Evolutionary conservation across 92 coral and sea anemone genomes (phyloP).

Genomic region (Virgularia gustaviana): DNA sequence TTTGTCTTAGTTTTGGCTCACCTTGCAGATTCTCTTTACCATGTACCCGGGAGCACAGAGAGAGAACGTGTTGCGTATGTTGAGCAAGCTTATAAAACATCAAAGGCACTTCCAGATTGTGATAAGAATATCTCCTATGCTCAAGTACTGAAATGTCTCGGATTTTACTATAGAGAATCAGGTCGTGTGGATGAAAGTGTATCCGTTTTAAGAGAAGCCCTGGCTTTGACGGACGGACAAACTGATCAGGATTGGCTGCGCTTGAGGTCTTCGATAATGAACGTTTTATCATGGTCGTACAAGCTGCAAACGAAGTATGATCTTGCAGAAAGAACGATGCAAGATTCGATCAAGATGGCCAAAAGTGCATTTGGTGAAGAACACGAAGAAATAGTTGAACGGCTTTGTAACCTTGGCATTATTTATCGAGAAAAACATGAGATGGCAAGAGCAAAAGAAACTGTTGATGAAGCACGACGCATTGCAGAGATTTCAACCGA

Average conservation of each 20-base stretch:
- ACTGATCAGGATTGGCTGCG: constrained; percentile 54
- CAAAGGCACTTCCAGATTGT: constrained; percentile 42
- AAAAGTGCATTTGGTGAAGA: constrained; percentile 51
- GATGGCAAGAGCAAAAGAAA: constrained; percentile 65
- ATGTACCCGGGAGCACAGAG: constrained; percentile 79
- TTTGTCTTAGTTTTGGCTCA: constrained; percentile 58
- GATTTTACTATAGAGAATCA: constrained; percentile 84
- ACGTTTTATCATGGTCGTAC: constrained; percentile 69
- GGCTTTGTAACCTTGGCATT: constrained; percentile 82
- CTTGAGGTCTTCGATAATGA: constrained; percentile 58
- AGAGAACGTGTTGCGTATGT: constrained; percentile 59
- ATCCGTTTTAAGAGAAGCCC: constrained; percentile 69
- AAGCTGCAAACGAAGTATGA: constrained; percentile 71
- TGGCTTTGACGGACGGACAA: constrained; percentile 51
- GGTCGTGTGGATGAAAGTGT: constrained; percentile 59
- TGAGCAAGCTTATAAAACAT: constrained; percentile 64
- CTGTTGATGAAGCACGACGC: constrained; percentile 65
- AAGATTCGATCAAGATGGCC: constrained; percentile 62
- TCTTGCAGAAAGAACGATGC: constrained; percentile 72
- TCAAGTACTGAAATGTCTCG: constrained; percentile 63
- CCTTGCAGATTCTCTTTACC: constrained; percentile 72
- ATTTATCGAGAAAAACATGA: constrained; percentile 75
- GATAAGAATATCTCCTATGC: constrained; percentile 49
- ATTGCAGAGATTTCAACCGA: constrained; percentile 36
- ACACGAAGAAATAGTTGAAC: constrained; percentile 64